Conservation (phyloP, 2,113 vertebrate species). For the Scopus umbretta region DNA sequence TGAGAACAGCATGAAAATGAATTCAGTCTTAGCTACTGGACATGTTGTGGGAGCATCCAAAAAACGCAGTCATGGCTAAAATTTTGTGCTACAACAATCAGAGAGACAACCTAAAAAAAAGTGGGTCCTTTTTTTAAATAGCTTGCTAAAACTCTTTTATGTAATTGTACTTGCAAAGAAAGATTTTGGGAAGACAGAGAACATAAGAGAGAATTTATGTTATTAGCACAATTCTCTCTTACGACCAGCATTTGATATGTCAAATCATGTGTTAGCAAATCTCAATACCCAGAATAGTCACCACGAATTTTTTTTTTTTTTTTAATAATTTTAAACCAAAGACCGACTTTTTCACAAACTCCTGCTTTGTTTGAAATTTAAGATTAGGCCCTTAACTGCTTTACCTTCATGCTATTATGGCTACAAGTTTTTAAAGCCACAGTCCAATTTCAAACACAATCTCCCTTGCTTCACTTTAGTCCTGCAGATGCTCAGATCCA, state of each 20-base stretch:
- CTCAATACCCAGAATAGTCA: background rate
- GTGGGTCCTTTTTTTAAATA: background rate
- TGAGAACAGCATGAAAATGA: background rate
- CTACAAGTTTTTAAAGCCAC: background rate
- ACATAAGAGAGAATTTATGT: background rate
- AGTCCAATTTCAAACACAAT: background rate
- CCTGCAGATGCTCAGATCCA: background rate
- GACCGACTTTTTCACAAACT: background rate
- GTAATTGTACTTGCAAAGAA: background rate
- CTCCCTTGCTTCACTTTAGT: background rate
- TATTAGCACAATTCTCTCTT: background rate
- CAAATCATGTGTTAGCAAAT: background rate
- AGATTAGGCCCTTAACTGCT: background rate
- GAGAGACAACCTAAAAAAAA: background rate
- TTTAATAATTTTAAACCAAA: background rate
- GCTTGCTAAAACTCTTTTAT: background rate
- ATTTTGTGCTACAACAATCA: background rate
- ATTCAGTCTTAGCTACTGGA: background rate
- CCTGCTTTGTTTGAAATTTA: background rate
- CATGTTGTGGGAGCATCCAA: background rate
- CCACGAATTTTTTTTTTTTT: accelerated
- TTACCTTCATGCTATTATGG: background rate
- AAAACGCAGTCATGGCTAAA: background rate
- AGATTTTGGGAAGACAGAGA: background rate
- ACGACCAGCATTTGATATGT: background rate